Evolutionary conservation across 2,888 invertebrate species (phyloP), one percentile per base, ranked within the genome.

Genomic region (Eupithecia vulgata): DNA sequence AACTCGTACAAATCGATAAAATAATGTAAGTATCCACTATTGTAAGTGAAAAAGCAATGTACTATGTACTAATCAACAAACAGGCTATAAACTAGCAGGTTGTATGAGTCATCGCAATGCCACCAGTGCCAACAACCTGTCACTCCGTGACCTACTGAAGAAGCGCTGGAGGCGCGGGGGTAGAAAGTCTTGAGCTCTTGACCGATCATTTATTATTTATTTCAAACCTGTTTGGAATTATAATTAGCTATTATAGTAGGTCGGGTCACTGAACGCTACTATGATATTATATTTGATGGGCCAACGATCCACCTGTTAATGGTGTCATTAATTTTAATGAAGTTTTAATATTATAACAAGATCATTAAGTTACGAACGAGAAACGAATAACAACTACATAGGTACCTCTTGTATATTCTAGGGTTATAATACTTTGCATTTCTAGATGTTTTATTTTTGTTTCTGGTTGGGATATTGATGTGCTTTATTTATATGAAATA

Each of bases 161-260:
- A 57, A 57, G 25, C 57, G 25, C 25, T 25, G 70, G 61, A 68
- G 67, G 67, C 65, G 71, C 62, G 61, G 74, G 77, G 77, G 76
- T 76, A 79, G 79, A 79, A 79, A 79, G 78, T 72, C 70, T 25
- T 25, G 52, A 59, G 45, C 57, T 35, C 64, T 62, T 70, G 61
- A 62, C 37, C 67, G 52, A 67, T 62, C 42, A 59, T 64, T 67
- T 40, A 30, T 34, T 48, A 35, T 70, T 52, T 21, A 34, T 61
- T 62, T 65, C n/a, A 35, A 48, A 69, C 57, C 69, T 12, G 67
- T 73, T 68, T 34, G 21, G 57, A 57, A 57, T 57, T 57, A 57
- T 37, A 57, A 65, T 57, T 48, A 45, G 59, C 42, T 67, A 71
- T 40, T 25, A 21, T 65, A 21, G 65, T 65, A 25, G 65, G 65